A percentile compares a stretch with the other conserved stretches of the same genome.
phyloP scores from a whole-genome alignment of 2,113 vertebrate genomes.

The Deroptyus accipitrinus region DNA sequence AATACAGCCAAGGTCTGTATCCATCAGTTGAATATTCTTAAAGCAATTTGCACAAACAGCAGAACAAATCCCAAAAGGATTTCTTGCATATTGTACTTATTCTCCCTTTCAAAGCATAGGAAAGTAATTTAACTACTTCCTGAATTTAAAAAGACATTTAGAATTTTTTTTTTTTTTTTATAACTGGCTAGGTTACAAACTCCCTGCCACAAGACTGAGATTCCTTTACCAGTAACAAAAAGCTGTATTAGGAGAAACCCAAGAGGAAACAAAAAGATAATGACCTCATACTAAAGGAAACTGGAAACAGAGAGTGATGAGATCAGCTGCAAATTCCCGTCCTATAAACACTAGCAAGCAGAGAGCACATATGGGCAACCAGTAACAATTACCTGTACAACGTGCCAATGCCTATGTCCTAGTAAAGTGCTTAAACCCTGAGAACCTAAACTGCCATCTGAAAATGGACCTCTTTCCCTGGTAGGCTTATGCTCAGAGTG shows the following conservation, averaged over 20 bases:
- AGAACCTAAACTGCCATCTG: conserved; percentile 81
- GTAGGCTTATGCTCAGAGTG: conserved; percentile 68
- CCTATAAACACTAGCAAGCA: not conserved
- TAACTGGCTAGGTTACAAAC: not conserved
- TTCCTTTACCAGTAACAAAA: not conserved
- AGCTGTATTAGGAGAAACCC: not conserved
- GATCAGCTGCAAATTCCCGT: not conserved
- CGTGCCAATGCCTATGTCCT: conserved; percentile 98
- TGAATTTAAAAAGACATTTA: not conserved
- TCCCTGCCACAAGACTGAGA: not conserved
- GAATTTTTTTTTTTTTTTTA: not conserved
- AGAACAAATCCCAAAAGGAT: not conserved
- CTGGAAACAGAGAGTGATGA: not conserved
- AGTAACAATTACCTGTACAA: conserved; percentile 86
- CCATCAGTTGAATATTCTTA: not conserved
- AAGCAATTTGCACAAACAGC: not conserved
- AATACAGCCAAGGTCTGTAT: not conserved
- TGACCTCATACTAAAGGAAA: not conserved
- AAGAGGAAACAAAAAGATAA: not conserved
- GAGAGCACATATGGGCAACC: not conserved
- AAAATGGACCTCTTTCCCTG: conserved; percentile 76
- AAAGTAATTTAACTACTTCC: not conserved
- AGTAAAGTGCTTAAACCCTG: conserved; percentile 99
- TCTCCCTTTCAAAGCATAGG: not conserved
- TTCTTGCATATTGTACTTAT: not conserved